Percentiles rank a stretch among this genome's conserved stretches.
phyloP scores from a whole-genome alignment of 2,888 invertebrate species.

The Leptopilina syphax region DNA sequence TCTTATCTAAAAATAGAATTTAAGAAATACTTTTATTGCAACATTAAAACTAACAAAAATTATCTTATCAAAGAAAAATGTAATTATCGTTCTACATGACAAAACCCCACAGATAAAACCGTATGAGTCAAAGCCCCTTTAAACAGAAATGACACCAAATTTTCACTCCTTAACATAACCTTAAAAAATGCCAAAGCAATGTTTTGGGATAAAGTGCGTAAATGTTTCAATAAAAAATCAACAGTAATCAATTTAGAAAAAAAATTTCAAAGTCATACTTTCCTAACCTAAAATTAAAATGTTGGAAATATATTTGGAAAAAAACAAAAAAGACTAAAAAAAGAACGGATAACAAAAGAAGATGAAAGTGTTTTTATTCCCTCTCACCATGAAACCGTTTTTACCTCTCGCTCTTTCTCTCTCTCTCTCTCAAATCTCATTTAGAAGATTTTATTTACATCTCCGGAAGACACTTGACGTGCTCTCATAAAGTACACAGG shows the following conservation, averaged over 20 bases:
- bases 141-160: no score
- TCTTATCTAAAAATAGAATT: neutral
- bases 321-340: neutral
- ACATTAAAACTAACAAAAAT: neutral
- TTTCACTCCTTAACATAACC: no score
- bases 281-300: no score
- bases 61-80: neutral
- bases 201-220: neutral
- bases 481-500: neutral
- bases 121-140: no score
- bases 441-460: neutral
- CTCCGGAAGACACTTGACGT: constrained; percentile 14
- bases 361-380: neutral
- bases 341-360: neutral
- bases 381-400: neutral
- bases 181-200: neutral
- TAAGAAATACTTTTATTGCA: neutral
- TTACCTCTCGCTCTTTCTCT: neutral
- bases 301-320: no score
- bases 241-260: no score
- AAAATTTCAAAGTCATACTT: no score
- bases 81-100: neutral
- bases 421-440: neutral
- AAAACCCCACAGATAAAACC: neutral
- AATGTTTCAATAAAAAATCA: no score